Conservation (phyloP, 2,888 invertebrate species). For the Drosophila macrospina region DNA sequence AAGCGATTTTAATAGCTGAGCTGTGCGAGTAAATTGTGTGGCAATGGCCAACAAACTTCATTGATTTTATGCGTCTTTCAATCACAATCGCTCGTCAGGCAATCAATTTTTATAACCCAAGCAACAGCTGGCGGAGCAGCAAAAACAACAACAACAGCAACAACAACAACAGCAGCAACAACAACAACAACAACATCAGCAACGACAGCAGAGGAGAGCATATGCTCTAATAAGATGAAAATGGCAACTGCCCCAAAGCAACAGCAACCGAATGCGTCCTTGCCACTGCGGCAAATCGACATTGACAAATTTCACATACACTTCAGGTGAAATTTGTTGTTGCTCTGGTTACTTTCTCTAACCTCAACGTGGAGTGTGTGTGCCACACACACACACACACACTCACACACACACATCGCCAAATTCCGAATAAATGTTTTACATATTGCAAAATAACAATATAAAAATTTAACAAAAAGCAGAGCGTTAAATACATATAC, state of each 20-base stretch:
- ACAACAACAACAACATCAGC: conserved; percentile 8
- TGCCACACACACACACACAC: conserved; percentile 17
- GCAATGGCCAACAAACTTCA: conserved; percentile 49
- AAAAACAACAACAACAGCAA: conserved; percentile 1
- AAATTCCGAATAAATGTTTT: conserved; percentile 66
- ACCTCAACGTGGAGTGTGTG: not conserved
- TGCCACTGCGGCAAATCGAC: conserved; percentile 18
- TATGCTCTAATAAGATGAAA: conserved; percentile 35
- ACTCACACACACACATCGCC: conserved; percentile 17
- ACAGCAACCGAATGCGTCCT: not conserved
- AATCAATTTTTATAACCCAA: conserved; percentile 68
- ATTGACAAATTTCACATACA: conserved; percentile 46
- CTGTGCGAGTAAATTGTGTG: conserved; percentile 51
- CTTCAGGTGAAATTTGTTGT: conserved; percentile 26
- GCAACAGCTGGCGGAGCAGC: conserved; percentile 22
- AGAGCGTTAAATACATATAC: not conserved
- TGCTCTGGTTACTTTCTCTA: not conserved
- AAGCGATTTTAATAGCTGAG: conserved; percentile 37
- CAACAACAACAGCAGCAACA: conserved; percentile 20
- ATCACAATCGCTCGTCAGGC: conserved; percentile 46
- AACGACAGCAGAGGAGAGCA: conserved; percentile 18
- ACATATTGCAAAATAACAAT: conserved; percentile 75
- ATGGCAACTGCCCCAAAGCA: conserved; percentile 8
- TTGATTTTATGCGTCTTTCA: conserved; percentile 62
- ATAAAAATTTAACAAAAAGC: conserved; percentile 31